These are phyloP conservation scores for Chondrosia reniformis DNA, from an alignment of 37 sponge, comb jelly and placozoan genomes.

Conservation along the genomic window DNA sequence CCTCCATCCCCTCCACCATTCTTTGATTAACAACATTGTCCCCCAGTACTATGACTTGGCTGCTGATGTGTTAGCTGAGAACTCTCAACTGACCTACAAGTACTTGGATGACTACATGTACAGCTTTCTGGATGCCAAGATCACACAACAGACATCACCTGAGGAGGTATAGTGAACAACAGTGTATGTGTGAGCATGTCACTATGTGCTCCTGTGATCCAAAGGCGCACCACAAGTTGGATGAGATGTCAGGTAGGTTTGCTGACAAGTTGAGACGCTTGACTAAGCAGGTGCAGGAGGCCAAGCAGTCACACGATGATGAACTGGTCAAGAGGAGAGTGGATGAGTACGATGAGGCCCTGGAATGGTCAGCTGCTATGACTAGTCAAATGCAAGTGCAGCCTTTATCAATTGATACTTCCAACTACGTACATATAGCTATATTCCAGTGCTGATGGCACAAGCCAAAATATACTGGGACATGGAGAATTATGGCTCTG, in stretches of 20 bases:
- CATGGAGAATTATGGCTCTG: conserved; percentile 77
- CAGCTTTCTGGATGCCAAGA: conserved; percentile 86
- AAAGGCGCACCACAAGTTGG: conserved; percentile 90
- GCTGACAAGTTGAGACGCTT: conserved; percentile 87
- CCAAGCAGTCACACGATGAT: conserved; percentile 82
- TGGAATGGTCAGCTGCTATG: conserved; percentile 77
- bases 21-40: neutral
- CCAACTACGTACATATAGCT: conserved; percentile 36
- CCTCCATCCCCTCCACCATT: neutral
- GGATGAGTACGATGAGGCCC: conserved; percentile 94
- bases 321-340: conserved; percentile 85
- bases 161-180: conserved; percentile 59
- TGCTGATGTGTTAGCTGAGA: conserved; percentile 98
- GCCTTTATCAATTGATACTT: neutral
- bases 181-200: neutral
- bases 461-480: conserved; percentile 99
- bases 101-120: conserved; percentile 75
- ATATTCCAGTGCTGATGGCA: conserved; percentile 97
- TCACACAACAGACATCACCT: conserved; percentile 85
- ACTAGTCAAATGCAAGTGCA: neutral
- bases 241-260: conserved; percentile 75
- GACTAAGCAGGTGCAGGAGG: conserved; percentile 93
- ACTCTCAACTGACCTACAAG: conserved; percentile 89
- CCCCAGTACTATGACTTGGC: conserved; percentile 95
- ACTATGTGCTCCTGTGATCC: neutral